A percentile compares a stretch with the other conserved stretches of the same genome.
Evolutionary conservation across 1,140 invertebrate genomes (phyloP).

Genomic region (Thereuonema tuberculata): DNA sequence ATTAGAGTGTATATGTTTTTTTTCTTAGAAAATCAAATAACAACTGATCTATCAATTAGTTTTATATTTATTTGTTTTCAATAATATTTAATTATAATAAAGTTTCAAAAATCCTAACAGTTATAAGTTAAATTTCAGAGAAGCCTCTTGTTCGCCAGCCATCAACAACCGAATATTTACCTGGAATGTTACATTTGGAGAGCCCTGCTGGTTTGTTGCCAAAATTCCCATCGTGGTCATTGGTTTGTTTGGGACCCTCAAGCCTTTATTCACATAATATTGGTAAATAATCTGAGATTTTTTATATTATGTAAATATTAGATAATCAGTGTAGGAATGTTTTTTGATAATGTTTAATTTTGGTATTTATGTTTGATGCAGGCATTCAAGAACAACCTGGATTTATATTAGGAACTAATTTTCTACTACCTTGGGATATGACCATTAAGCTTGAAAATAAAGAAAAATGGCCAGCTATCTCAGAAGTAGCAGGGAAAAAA

Average conservation of each 20-base stretch:
- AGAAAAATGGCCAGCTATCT: slow-evolving; percentile 34
- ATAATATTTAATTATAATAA: no score
- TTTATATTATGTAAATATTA: neutral
- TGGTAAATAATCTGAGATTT: slow-evolving; percentile 42
- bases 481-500: slow-evolving; percentile 30
- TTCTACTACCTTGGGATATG: slow-evolving; percentile 90
- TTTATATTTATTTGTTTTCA: no score
- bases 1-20: no score
- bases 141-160: slow-evolving; percentile 49
- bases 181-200: slow-evolving; percentile 70
- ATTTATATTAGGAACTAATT: slow-evolving; percentile 76
- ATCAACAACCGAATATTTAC: slow-evolving; percentile 77
- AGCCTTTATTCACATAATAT: slow-evolving; percentile 81
- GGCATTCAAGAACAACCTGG: slow-evolving; percentile 49
- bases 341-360: neutral
- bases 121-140: no score
- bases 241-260: slow-evolving; percentile 76
- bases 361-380: no score
- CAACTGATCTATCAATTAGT: no score
- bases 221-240: slow-evolving; percentile 81
- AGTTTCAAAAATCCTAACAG: no score
- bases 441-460: slow-evolving; percentile 44
- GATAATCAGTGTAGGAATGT: neutral
- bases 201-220: slow-evolving; percentile 66
- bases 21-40: no score